phyloP scores from a whole-genome alignment of 2,888 invertebrate genomes.

The Callosobruchus maculatus region DNA sequence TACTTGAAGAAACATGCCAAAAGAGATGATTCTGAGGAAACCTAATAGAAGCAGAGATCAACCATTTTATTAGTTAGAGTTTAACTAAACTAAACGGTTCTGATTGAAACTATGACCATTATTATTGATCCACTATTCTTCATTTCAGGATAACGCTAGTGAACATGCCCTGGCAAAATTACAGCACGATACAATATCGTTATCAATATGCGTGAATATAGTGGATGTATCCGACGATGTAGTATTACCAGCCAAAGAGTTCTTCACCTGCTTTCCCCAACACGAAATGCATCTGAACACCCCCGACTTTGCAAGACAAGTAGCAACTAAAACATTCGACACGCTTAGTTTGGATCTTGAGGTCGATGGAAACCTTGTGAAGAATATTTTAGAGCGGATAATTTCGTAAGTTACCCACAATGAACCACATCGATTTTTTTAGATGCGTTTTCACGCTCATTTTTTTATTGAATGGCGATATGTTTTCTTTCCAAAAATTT shows the following conservation, averaged over 20 bases:
- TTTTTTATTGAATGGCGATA: too few species aligned
- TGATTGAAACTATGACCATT: not conserved
- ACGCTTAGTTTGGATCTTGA: not conserved
- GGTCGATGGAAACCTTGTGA: not conserved
- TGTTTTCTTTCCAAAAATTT: too few species aligned
- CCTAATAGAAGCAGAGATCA: too few species aligned
- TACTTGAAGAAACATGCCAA: too few species aligned
- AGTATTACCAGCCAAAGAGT: not conserved
- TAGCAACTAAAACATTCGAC: not conserved
- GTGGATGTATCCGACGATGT: conserved; percentile 19
- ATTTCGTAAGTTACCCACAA: conserved; percentile 17
- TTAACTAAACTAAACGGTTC: too few species aligned
- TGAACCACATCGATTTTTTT: too few species aligned
- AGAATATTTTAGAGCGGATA: conserved; percentile 16
- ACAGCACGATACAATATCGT: conserved; percentile 31
- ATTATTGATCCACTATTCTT: not conserved
- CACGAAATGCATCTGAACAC: not conserved
- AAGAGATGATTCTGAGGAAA: too few species aligned
- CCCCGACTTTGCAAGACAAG: not conserved
- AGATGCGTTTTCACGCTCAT: too few species aligned
- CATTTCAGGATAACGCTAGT: conserved; percentile 34
- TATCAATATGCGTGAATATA: conserved; percentile 37
- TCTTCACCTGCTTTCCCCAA: not conserved
- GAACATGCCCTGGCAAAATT: conserved; percentile 27
- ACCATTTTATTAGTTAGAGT: too few species aligned